Percentiles rank a stretch among this genome's conserved stretches.
phyloP scores from a whole-genome alignment of 2,113 vertebrate genomes.

The Lanius collurio region DNA sequence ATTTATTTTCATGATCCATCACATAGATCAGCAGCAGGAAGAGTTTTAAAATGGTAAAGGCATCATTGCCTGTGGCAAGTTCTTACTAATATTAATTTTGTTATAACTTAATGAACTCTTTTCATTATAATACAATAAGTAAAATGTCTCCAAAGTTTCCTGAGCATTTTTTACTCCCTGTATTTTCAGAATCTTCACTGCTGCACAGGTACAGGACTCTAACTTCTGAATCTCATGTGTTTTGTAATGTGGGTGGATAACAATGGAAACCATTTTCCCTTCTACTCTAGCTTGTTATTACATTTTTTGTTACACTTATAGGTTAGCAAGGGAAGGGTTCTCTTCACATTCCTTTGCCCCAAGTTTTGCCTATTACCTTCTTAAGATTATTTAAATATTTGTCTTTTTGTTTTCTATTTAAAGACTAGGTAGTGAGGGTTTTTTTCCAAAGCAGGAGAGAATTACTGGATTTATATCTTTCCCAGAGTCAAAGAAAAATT shows the following conservation, averaged over 20 bases:
- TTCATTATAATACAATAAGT: neutral
- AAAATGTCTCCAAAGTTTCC: neutral
- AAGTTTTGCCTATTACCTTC: neutral
- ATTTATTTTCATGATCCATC: neutral
- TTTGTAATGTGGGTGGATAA: neutral
- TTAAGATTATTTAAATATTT: neutral
- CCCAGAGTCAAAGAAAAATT: conserved; percentile 10
- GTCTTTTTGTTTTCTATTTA: neutral
- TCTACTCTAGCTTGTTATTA: neutral
- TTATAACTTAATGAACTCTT: neutral
- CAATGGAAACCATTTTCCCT: neutral
- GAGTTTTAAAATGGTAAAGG: neutral
- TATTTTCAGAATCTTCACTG: neutral
- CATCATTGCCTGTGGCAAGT: neutral
- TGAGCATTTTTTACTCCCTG: neutral
- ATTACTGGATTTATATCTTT: conserved; percentile 5
- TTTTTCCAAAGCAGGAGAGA: neutral
- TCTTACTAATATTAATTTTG: neutral
- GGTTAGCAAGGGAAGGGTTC: neutral
- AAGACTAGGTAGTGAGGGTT: neutral
- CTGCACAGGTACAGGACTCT: neutral
- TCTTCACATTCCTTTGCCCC: neutral
- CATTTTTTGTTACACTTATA: neutral
- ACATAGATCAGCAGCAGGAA: neutral
- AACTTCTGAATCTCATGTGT: neutral